A percentile compares a stretch with the other conserved stretches of the same genome.
Evolutionary conservation across 2,888 invertebrate genomes (phyloP).

Genomic region (Villa cingulata): DNA sequence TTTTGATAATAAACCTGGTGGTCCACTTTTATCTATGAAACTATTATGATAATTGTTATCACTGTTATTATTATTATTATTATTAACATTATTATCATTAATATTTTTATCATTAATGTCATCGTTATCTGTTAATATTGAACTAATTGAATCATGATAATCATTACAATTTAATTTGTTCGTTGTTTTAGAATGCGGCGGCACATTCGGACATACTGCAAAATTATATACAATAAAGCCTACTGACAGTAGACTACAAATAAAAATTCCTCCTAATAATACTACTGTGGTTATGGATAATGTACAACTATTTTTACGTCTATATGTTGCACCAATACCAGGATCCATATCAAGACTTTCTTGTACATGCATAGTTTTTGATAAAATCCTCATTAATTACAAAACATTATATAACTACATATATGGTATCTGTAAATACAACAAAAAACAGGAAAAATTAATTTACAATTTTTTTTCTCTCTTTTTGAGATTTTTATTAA

Average conservation of each 20-base stretch:
- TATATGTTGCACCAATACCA: background rate
- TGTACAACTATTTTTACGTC: conserved; percentile 39
- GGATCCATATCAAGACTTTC: background rate
- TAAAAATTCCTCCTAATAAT: conserved; percentile 48
- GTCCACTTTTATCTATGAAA: conserved; percentile 4
- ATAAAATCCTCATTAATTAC: too few relatives aligned
- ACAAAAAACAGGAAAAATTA: too few relatives aligned
- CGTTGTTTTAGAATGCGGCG: conserved; percentile 10
- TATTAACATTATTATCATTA: too few relatives aligned
- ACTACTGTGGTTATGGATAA: conserved; percentile 51
- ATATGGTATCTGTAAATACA: too few relatives aligned
- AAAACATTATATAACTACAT: too few relatives aligned
- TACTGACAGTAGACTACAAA: conserved; percentile 51
- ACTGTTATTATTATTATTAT: conserved; percentile 15
- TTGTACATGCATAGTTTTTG: background rate
- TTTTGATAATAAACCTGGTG: background rate
- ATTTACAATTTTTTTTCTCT: too few relatives aligned
- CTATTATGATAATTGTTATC: conserved; percentile 16
- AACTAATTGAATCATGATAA: conserved; percentile 1
- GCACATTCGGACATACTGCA: conserved; percentile 47
- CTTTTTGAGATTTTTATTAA: too few relatives aligned
- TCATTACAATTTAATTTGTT: conserved; percentile 8
- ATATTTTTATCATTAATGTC: too few relatives aligned
- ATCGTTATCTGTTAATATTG: conserved; percentile 6
- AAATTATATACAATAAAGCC: conserved; percentile 66